Evolutionary conservation across 1,140 invertebrate species (phyloP), one percentile per base, ranked within the genome.

Genomic region (Steinernema khuongi): DNA sequence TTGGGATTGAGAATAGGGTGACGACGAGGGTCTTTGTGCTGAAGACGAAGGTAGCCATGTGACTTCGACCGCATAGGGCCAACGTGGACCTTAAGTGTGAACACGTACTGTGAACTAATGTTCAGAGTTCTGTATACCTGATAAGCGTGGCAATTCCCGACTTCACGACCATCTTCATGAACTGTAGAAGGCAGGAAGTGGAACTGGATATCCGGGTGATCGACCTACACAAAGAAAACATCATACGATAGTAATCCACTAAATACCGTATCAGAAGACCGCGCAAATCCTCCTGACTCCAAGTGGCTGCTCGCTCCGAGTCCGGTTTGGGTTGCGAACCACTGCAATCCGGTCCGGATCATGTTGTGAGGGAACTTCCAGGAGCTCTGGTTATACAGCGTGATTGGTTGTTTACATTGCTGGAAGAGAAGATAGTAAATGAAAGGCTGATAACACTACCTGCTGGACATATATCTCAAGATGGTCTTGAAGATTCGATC

Each of bases 1-100:
- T 94, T 94, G 0, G 94, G 93, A 85, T 93, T 91, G 19, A 97
- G 91, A 1, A 91, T 89, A 0, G 94, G 94, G 79, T 91, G 89
- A 0, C 91, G 88, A 11, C 90, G 88, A 0, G 94, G 94, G 86
- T 97, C 91, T 29, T 86, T 88, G 32, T 89, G 92, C 72, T 89
- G 90, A 0, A 96, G 81, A 18, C 90, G 88, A 1, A 96, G 87
- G 89, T 90, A 90, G 0, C 94, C 94, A 0, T 89, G 89, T 82
- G 92, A 94, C 81, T 90, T 90, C 0, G 93, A 93, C 1, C 93
- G 87, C 31, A 95, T 84, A 28, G 87, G 81, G 11, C 87, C 86
- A 11, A 86, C 84, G 79, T 88, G 87, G 2, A 77, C 79, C 77
- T 82, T 31, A 28, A 79, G 67, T n/a, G n/a, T n/a, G n/a, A n/a